Percentiles rank a stretch among this genome's conserved stretches.
These are phyloP conservation scores for Ctenopoma kingsleyae DNA, from an alignment of 2,797 vertebrate species.

Conservation along the genomic window DNA sequence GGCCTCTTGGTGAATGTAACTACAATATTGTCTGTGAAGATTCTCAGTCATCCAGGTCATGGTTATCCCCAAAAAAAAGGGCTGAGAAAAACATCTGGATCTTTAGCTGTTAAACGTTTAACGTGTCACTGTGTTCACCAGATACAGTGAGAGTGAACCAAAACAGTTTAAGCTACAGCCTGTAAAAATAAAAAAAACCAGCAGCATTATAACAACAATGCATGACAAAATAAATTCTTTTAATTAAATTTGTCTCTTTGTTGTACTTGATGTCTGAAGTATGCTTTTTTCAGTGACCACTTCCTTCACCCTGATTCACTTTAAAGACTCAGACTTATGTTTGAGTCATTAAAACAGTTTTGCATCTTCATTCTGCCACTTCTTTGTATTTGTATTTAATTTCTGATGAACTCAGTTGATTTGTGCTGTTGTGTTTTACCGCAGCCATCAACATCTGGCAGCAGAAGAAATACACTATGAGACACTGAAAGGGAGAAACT, in stretches of 20 bases:
- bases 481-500: background rate
- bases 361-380: background rate
- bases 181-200: too few species aligned
- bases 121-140: background rate
- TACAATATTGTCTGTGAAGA: too few species aligned
- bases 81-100: background rate
- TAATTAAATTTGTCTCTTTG: background rate
- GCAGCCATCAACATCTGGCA: background rate
- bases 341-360: background rate
- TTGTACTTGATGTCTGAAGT: background rate
- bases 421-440: background rate
- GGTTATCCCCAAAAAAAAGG: background rate
- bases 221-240: conserved; percentile 1
- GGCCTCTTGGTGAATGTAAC: background rate
- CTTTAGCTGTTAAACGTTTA: background rate
- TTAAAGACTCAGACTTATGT: background rate
- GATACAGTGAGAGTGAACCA: background rate
- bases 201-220: background rate
- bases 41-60: too few species aligned
- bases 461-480: conserved; percentile 11
- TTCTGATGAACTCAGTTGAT: conserved; percentile 3
- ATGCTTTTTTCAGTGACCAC: background rate
- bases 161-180: too few species aligned
- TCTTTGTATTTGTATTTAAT: conserved; percentile 13
- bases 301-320: background rate